phyloP scores from a whole-genome alignment of 2,113 vertebrate genomes.

The Turdus rufiventris region DNA sequence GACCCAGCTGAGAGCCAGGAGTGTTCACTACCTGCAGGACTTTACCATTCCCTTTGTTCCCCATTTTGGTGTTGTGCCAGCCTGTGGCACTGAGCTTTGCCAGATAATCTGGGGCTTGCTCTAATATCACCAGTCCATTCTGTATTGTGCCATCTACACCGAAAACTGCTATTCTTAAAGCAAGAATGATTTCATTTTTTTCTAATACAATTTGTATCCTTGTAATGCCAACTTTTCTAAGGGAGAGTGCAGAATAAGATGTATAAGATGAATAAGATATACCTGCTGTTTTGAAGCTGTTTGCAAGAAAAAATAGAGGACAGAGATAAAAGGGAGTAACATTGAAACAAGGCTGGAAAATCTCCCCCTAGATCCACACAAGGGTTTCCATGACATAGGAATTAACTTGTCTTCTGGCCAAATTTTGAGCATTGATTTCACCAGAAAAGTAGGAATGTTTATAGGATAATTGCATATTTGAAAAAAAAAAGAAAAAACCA shows the following conservation, averaged over 20 bases:
- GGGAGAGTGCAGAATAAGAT: neutral
- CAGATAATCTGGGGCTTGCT: neutral
- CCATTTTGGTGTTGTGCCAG: rapidly evolving
- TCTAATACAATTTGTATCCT: neutral
- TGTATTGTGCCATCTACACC: rapidly evolving
- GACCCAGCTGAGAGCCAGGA: neutral
- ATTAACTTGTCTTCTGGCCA: neutral
- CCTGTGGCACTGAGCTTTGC: neutral
- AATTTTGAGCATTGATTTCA: neutral
- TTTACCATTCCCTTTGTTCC: neutral
- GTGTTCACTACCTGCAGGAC: neutral
- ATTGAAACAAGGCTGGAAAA: neutral
- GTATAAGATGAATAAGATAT: neutral
- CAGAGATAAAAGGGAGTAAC: neutral
- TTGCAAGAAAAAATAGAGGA: neutral
- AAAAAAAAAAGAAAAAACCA: no score
- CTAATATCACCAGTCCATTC: neutral
- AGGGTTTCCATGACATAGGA: neutral
- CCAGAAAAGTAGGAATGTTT: neutral
- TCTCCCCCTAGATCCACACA: neutral
- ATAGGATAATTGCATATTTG: neutral
- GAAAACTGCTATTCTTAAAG: neutral
- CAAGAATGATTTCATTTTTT: neutral
- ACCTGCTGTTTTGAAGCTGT: neutral
- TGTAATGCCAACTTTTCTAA: neutral